These are phyloP conservation scores for Leptobrachium ailaonicum DNA, from an alignment of 2,113 vertebrate species.

Conservation along the genomic window DNA sequence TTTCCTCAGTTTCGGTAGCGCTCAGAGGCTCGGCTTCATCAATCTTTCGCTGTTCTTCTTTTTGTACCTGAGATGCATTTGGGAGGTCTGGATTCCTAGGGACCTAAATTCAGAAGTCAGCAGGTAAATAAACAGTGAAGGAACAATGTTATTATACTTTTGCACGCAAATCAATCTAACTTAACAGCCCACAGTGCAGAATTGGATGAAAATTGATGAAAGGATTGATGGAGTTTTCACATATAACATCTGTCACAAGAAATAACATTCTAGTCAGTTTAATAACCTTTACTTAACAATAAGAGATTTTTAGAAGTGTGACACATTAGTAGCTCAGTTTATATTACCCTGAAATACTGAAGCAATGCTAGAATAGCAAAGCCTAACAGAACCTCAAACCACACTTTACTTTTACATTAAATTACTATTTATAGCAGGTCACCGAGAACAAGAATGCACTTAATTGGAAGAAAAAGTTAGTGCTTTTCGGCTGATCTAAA, in stretches of 20 bases:
- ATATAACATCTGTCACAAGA: conserved; percentile 16
- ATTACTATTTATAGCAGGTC: too few species aligned
- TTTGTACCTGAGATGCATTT: conserved; percentile 79
- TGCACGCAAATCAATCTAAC: not conserved
- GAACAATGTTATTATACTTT: conserved; percentile 42
- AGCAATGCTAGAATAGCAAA: conserved; percentile 21
- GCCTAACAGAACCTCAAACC: conserved; percentile 18
- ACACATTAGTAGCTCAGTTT: conserved; percentile 25
- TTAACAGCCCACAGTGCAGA: conserved; percentile 32
- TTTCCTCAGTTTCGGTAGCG: conserved; percentile 81
- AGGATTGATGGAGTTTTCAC: conserved; percentile 21
- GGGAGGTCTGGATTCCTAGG: conserved; percentile 81
- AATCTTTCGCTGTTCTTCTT: conserved; percentile 85
- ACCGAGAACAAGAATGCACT: too few species aligned
- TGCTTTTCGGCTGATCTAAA: too few species aligned
- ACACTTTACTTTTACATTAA: not conserved
- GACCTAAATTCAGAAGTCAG: conserved; percentile 65
- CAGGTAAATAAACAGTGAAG: conserved; percentile 33
- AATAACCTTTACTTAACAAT: conserved; percentile 13
- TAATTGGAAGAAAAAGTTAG: too few species aligned
- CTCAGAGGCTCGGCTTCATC: conserved; percentile 81
- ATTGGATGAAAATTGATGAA: conserved; percentile 10
- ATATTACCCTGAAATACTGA: conserved; percentile 30
- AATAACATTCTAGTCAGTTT: conserved; percentile 9
- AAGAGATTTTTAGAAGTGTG: not conserved